Evolutionary conservation across 2,797 vertebrate species (phyloP), one percentile per base, ranked within the genome.

Genomic region (Epinephelus malabaricus): DNA sequence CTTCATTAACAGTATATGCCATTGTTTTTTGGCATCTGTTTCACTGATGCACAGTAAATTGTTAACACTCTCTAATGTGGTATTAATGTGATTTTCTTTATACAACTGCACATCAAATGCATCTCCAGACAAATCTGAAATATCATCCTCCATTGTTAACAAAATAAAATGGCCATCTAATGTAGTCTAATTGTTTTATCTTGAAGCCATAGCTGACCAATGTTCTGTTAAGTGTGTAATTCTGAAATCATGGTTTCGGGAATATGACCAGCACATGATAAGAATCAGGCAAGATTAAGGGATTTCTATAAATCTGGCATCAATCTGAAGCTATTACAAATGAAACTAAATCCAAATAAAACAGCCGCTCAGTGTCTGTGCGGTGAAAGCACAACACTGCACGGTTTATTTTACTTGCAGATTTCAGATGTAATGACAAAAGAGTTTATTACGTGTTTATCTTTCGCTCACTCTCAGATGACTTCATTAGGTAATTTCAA

Each of bases 251-350:
- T 63, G 50, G 80, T 81, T 83, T 66, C 58, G 80, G 77, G 59
- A 92, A 88, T 69, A 90, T 80, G 88, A 93, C 82, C 69, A 61
- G 87, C 89, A 79, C 79, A 88, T 92, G 90, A 93, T 85, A 80
- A 75, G 80, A 84, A 90, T 90, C 88, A 85, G 54, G 86, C 76
- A 73, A 90, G 91, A 94, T 95, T 93, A 94, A 92, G 79, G 78
- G 90, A 88, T 94, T 91, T 91, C 64, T 64, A 85, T 91, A 85
- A 82, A 91, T 79, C 91, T 92, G 84, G 83, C 90, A 88, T 83
- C 83, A 85, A 87, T 89, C 67, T 80, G 47, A 53, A 47, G 69
- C 70, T 80, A 79, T 90, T 71, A 76, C 4, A 86, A 89, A 84
- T 76, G 38, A 87, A 83, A 89, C 64, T 7, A 81, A 84, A 75